Evolutionary conservation across 2,888 invertebrate species (phyloP), one percentile per base, ranked within the genome.

Genomic region (Pseudococcus viburni): DNA sequence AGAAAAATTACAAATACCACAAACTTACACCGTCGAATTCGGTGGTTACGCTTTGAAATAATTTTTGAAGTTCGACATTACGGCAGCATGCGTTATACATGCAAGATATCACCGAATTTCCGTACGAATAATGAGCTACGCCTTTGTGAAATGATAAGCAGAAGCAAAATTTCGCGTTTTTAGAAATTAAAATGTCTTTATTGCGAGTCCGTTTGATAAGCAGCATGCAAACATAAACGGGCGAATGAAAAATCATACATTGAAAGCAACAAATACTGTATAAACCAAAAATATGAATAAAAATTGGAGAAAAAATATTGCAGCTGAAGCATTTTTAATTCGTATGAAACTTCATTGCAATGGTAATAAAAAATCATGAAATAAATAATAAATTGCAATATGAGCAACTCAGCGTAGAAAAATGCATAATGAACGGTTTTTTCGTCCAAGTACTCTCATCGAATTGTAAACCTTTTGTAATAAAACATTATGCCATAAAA

Each of bases 121-220:
- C 88, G 83, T 88, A 88, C 5, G 88, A 88, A 88, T 88, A 88
- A 39, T 88, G 88, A 48, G 88, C 88, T n/a, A 88, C 88, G 48
- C 88, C 83, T 88, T 83, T 80, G 59, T 88, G 88, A 88, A 88
- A 88, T 19, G 88, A 88, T 19, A 88, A 88, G 77, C 88, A 88
- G 8, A 88, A 88, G 55, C 88, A 88, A 88, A 88, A 83, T 39
- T 83, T 51, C n/a, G 39, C 51, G 83, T 80, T 88, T 88, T 88
- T 88, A 42, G 88, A 83, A 80, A 88, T 22, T 59, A 88, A 48
- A 83, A 55, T 26, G 59, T 88, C 88, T 88, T 80, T 85, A 85
- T 55, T 17, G 33, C 42, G 39, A 39, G 83, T 48, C 73, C 22
- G 51, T 80, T 77, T 26, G 55, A 22, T 55, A 87, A 46, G 87